Base-by-base conservation (phyloP, 2,888 invertebrate species). In the Macaria liturata region DNA sequence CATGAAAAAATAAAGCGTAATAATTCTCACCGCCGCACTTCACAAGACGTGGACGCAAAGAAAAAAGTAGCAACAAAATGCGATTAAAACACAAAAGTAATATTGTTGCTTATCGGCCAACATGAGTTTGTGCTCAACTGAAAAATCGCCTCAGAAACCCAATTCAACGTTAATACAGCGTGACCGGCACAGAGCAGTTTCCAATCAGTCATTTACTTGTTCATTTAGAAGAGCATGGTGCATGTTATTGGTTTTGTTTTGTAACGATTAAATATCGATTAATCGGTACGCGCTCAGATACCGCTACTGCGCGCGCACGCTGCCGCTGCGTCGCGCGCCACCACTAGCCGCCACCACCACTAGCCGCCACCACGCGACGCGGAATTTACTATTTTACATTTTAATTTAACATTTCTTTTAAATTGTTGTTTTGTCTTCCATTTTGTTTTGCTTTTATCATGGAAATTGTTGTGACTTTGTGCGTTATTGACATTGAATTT, bases 121-220 rank as follows among this genome's bases (percentile, higher is more conserved):
- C 69, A 80, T 79, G 79, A 78, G 81, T 62, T 56, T 74, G 76
- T 74, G 72, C 70, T 75, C 72, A 75, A 81, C 76, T 80, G 80
- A 82, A 83, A 82, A 84, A 78, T 78, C 82, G 88, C 80, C 84
- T 78, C 84, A 90, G 80, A 88, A 89, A 90, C 89, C 90, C 87
- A 90, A 91, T 91, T 89, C 85, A 84, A 71, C 83, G 81, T 91
- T 91, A 90, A 91, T 89, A 87, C 80, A 83, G 77, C 90, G 83
- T 90, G 84, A 87, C 91, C 73, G 71, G 83, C 80, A 79, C 78
- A 81, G 79, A 79, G 78, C 80, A 82, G 84, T 84, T 86, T 85
- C 84, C 88, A 89, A 87, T 89, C 87, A 86, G 81, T 86, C 88
- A 87, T 88, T 88, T 86, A 84, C 84, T 84, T 86, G 88, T 88